Base-by-base conservation (phyloP, 2,113 vertebrate genomes). In the Tympanuchus pallidicinctus region DNA sequence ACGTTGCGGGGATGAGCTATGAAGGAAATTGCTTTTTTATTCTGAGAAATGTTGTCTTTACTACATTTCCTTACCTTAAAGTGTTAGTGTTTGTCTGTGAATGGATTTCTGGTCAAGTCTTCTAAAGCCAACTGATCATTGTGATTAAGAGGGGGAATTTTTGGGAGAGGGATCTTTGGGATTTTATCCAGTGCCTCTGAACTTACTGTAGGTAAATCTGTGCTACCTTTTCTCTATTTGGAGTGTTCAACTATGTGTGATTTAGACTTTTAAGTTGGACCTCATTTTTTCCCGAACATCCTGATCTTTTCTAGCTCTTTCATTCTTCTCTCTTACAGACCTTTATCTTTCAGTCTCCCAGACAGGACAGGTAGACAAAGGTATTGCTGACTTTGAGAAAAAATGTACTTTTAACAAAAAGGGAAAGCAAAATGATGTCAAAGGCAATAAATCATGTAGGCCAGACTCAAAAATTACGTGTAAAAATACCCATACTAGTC, bases 301-400 rank as follows among this genome's bases (percentile, higher is more conserved):
- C 98, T 99, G 98, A 99, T 99, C 98, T 99, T 98, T 96, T 99
- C 98, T 98, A 99, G 99, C 98, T 99, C 98, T 99, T 99, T 99
- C 99, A 97, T 99, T 99, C 98, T 99, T 99, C 98, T 99, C 99
- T 99, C 98, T 99, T 99, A 97, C 99, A 99, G 99, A 99, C 98
- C 97, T 99, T 99, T 99, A 99, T 99, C 99, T 99, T 99, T 99
- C 99, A 99, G 98, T 99, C 99, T 99, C 99, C 99, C 99, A 99
- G 99, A 98, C 99, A 99, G 99, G 99, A 99, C 99, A 99, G 99
- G 99, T 99, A 99, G 99, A 99, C 98, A 98, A 98, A 99, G 99
- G 99, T 99, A 99, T 99, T 99, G 98, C 98, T 98, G 98, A 99
- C 98, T 98, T 98, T 98, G 98, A 98, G 98, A 98, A 97, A 97